Percentiles rank a stretch among this genome's conserved stretches.
Conservation (phyloP, 2,113 vertebrate species). For the Coregonus clupeaformis region DNA sequence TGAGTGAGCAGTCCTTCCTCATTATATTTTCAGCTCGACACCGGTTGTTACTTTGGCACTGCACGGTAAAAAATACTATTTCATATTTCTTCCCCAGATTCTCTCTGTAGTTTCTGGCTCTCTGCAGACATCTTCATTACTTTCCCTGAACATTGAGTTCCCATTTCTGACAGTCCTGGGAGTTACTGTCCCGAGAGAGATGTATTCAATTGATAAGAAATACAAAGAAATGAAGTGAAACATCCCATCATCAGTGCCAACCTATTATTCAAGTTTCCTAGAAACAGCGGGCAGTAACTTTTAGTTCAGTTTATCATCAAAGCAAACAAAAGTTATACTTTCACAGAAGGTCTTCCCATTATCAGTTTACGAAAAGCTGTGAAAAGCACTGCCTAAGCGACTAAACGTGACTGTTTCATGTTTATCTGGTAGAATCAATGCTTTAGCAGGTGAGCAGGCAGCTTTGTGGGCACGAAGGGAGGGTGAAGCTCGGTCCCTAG, state of each 20-base stretch:
- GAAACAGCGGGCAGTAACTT: not conserved
- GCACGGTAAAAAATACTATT: conserved; percentile 63
- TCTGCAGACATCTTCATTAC: conserved; percentile 66
- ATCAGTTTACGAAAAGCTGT: conserved; percentile 15
- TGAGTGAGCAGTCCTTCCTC: conserved; percentile 58
- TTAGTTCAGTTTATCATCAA: not conserved
- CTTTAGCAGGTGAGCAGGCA: conserved; percentile 35
- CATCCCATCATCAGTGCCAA: not conserved
- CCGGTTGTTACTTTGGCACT: conserved; percentile 69
- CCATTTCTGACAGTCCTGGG: conserved; percentile 43
- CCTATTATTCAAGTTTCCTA: not conserved
- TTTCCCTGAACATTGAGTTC: conserved; percentile 33
- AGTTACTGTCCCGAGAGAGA: conserved; percentile 25
- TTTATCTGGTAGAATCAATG: conserved; percentile 47
- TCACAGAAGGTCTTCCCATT: conserved; percentile 3
- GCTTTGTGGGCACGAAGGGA: conserved; percentile 13
- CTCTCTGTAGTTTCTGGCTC: conserved; percentile 44
- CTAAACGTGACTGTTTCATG: conserved; percentile 29
- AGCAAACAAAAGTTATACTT: not conserved
- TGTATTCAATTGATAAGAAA: conserved; percentile 21
- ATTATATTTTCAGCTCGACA: conserved; percentile 71
- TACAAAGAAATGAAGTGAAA: conserved; percentile 13
- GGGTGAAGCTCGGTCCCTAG: conserved; percentile 45
- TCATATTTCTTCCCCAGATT: conserved; percentile 39
- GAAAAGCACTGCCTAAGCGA: conserved; percentile 19